phyloP scores from a whole-genome alignment of 2,797 vertebrate genomes.

The Oreonectes daqikongensis region DNA sequence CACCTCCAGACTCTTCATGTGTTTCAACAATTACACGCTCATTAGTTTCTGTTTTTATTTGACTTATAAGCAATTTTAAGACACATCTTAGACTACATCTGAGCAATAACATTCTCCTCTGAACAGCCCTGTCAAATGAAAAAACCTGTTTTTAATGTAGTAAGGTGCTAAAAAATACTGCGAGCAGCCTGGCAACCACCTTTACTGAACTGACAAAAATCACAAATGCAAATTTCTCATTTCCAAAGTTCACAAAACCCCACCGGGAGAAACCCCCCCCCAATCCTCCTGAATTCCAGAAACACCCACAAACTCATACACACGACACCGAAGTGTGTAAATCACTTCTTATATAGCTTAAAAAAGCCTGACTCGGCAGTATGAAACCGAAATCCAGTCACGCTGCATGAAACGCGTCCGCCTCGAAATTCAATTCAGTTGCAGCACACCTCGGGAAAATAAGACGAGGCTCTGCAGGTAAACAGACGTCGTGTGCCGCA shows the following conservation, averaged over 20 bases:
- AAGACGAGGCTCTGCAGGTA: background rate
- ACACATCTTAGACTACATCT: too few species aligned
- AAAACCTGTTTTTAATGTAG: too few species aligned
- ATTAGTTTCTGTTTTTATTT: too few species aligned
- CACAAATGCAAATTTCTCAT: background rate
- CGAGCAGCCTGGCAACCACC: background rate
- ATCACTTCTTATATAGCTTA: slow-evolving; percentile 12
- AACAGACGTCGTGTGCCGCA: background rate
- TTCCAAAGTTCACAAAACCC: background rate
- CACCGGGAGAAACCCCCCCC: background rate
- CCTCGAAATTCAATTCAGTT: slow-evolving; percentile 9
- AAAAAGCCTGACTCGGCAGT: slow-evolving; percentile 17
- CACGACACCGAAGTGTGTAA: background rate
- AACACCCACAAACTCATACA: slow-evolving; percentile 15
- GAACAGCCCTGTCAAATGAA: background rate
- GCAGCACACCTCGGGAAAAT: background rate
- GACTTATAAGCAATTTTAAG: too few species aligned
- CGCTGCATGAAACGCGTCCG: background rate
- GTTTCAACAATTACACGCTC: too few species aligned
- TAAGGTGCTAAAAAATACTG: too few species aligned
- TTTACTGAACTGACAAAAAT: background rate
- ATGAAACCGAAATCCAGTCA: slow-evolving; percentile 16
- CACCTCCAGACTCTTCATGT: too few species aligned
- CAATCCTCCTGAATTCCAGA: background rate
- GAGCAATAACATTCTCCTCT: too few species aligned